These are phyloP conservation scores for Clivina fossor DNA, from an alignment of 2,888 invertebrate species.

Conservation along the genomic window DNA sequence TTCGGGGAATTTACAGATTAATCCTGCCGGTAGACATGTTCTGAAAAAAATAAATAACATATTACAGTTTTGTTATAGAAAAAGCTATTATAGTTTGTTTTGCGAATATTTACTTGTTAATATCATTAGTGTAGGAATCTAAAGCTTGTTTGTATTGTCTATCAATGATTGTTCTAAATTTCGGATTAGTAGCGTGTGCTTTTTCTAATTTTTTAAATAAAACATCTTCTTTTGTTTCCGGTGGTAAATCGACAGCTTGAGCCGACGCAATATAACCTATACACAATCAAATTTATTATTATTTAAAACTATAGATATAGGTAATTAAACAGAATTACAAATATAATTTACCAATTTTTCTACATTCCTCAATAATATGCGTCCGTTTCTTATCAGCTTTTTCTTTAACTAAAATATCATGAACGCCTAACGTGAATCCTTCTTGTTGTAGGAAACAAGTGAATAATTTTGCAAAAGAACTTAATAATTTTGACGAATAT, in stretches of 20 bases:
- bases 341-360: conserved; percentile 50
- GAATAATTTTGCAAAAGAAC: conserved; percentile 89
- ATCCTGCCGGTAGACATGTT: conserved; percentile 79
- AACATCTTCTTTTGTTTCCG: conserved; percentile 59
- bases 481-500: conserved; percentile 78
- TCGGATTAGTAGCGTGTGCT: conserved; percentile 69
- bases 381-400: conserved; percentile 73
- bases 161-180: conserved; percentile 78
- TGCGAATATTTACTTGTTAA: conserved; percentile 67
- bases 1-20: conserved; percentile 84
- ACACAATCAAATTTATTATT: conserved; percentile 11
- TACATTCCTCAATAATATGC: conserved; percentile 66
- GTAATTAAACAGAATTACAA: conserved; percentile 7
- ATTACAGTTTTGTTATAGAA: background rate
- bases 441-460: conserved; percentile 85
- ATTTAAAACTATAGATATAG: background rate
- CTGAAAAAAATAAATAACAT: conserved; percentile 48
- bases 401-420: conserved; percentile 83
- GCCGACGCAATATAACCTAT: conserved; percentile 61
- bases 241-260: conserved; percentile 69
- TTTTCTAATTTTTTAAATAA: conserved; percentile 70
- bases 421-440: conserved; percentile 94
- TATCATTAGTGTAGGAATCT: conserved; percentile 84
- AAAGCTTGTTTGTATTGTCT: conserved; percentile 79
- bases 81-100: background rate